Evolutionary conservation across 2,797 vertebrate genomes (phyloP).

Genomic region (Sebastes elongatus): DNA sequence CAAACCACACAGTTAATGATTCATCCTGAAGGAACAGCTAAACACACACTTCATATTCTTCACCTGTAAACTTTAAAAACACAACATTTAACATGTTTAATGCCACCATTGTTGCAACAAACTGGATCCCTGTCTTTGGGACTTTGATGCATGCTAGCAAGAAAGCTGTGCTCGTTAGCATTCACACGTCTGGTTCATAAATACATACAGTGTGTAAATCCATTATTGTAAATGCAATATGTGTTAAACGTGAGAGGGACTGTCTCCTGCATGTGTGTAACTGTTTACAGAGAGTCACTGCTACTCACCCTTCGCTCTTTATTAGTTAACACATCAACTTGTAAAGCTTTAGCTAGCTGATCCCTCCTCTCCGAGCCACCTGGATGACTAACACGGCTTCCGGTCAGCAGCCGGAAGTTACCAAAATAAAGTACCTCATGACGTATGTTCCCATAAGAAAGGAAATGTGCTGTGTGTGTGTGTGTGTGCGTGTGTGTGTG

Average conservation of each 20-base stretch:
- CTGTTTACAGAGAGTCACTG: neutral
- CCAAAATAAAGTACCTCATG: conserved; percentile 48
- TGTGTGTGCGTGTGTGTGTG: too few relatives aligned
- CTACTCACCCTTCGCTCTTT: conserved; percentile 52
- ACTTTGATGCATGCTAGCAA: neutral
- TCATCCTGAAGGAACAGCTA: neutral
- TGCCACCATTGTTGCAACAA: neutral
- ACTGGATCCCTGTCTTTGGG: rapidly evolving
- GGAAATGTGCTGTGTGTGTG: neutral
- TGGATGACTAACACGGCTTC: conserved; percentile 20
- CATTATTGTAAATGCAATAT: neutral
- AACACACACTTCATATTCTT: neutral
- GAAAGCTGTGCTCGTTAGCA: neutral
- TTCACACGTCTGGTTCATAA: neutral
- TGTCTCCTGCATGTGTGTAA: rapidly evolving
- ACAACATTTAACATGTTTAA: neutral
- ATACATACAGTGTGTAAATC: neutral
- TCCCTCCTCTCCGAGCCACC: neutral
- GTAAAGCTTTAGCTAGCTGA: neutral
- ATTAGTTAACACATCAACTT: conserved; percentile 46
- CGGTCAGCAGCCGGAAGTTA: neutral
- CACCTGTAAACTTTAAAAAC: neutral
- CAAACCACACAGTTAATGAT: neutral
- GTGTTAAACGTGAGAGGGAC: too few relatives aligned
- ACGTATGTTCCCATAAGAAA: neutral